Base-by-base conservation (phyloP, 2,113 vertebrate genomes). In the Xiphophorus maculatus region DNA sequence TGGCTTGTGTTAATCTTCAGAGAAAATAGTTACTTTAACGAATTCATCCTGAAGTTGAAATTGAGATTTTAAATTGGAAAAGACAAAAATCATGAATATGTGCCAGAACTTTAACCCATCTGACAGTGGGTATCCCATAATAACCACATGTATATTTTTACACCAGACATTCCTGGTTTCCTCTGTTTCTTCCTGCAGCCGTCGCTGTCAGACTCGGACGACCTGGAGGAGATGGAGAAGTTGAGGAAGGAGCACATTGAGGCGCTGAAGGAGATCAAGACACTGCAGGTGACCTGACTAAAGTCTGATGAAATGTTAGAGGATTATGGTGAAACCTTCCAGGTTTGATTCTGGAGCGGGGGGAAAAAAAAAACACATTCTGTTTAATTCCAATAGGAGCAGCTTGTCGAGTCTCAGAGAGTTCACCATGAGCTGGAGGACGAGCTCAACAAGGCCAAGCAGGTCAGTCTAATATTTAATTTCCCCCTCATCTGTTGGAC, bases 171-270 rank as follows among this genome's bases (percentile, higher is more conserved):
- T 44, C 13, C 48, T 51, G 48, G 25, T 51, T 62, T 30, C 14
- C 11, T 74, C 19, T 33, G 32, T 33, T 33, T 76, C 4, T 77
- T 69, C 22, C 63, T 83, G 5, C 69, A 75, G 96, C 84, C 90
- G 66, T 91, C 91, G 5, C 87, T 90, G 80, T 94, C 90, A 42
- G 95, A 94, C 87, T 93, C 92, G 27, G 91, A 93, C 82, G 95
- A 96, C 81, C 85, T 86, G 71, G 92, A 95, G 73, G 95, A 96
- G 54, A 81, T 96, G 90, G 96, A 96, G 84, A 87, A 79, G 72
- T 90, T 98, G 76, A 95, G 92, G 85, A 94, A 85, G 84, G 96
- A 97, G 76, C 95, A 95, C 89, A 94, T 95, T 66, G 94, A 96
- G 64, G 95, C 96, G 76, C 91, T 97, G 79, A 93, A 91, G 88